Percentiles rank a stretch among this genome's conserved stretches.
These are phyloP conservation scores for Diplodus puntazzo DNA, from an alignment of 2,797 vertebrate species.

Conservation along the genomic window DNA sequence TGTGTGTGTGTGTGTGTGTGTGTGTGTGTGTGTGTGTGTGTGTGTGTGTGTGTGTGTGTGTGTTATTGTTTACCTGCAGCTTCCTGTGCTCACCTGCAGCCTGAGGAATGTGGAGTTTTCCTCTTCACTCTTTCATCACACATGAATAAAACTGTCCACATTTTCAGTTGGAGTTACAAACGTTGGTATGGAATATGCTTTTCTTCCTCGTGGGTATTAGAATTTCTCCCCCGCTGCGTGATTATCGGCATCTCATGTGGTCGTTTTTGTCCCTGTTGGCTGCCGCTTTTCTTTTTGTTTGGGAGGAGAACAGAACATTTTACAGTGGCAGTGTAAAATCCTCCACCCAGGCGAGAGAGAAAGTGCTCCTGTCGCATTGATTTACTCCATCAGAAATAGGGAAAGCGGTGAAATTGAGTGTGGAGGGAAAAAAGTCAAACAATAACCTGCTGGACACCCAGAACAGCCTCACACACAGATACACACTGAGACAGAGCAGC, in stretches of 20 bases:
- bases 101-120: background rate
- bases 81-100: background rate
- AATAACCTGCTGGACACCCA: slow-evolving; percentile 14
- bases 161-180: too few species aligned
- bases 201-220: slow-evolving; percentile 6
- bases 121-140: too few species aligned
- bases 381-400: slow-evolving; percentile 48
- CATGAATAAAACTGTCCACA: too few species aligned
- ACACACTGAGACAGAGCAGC: background rate
- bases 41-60: too few species aligned
- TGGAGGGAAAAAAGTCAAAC: slow-evolving; percentile 15
- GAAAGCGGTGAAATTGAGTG: slow-evolving; percentile 60
- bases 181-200: background rate
- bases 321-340: slow-evolving; percentile 28
- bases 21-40: background rate
- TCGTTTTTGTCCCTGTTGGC: slow-evolving; percentile 11
- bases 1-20: background rate
- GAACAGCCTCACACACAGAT: background rate
- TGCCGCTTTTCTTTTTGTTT: slow-evolving; percentile 35
- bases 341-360: slow-evolving; percentile 8
- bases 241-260: slow-evolving; percentile 12
- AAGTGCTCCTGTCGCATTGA: slow-evolving; percentile 45
- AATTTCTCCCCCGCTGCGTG: background rate
- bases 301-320: slow-evolving; percentile 22
- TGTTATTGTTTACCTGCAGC: background rate